Evolutionary conservation across 2,888 invertebrate species (phyloP), one percentile per base, ranked within the genome.

Genomic region (Octonoba sinensis): DNA sequence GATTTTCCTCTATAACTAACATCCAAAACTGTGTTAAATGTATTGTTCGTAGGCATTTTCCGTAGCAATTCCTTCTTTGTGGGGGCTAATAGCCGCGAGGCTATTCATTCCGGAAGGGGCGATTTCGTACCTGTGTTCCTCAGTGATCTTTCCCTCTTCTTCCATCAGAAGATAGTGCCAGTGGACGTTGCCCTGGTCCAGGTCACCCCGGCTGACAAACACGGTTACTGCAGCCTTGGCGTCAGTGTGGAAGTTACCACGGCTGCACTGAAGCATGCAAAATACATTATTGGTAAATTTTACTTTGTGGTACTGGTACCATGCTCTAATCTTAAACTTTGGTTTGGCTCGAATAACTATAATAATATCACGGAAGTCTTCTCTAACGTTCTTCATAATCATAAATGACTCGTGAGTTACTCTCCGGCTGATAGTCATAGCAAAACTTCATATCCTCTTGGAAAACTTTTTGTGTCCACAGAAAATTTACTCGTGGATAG

Each of bases 161-260:
- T 98, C 90, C 92, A 94, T 87, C 92, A 92, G 86, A 93, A 94
- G 87, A 93, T 96, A 86, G 91, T 96, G 79, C 91, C 93, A 87
- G 94, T 97, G 0, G 95, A 97, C 89, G 93, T 96, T 49, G 92
- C 94, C 44, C 89, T 95, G 11, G 92, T 96, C 82, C 93, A 93
- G 88, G 87, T 95, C 0, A 94, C 95, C 1, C 96, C 96, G 0
- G 96, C 96, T 0, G 97, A 98, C 88, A 89, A 91, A 56, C 96
- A 97, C 87, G 98, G 98, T 0, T 97, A 93, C 89, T 97, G 97
- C 90, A 94, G 95, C 67, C 90, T 97, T 79, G 97, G 97, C 3
- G 96, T 97, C 0, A 96, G 96, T 81, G 95, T 97, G 0, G 97
- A 98, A 89, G 95, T 95, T 87, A 94, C 96, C 0, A 90, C 96